Evolutionary conservation across 2,888 invertebrate genomes (phyloP), one percentile per base, ranked within the genome.

Genomic region (Hyppa rectilinea): DNA sequence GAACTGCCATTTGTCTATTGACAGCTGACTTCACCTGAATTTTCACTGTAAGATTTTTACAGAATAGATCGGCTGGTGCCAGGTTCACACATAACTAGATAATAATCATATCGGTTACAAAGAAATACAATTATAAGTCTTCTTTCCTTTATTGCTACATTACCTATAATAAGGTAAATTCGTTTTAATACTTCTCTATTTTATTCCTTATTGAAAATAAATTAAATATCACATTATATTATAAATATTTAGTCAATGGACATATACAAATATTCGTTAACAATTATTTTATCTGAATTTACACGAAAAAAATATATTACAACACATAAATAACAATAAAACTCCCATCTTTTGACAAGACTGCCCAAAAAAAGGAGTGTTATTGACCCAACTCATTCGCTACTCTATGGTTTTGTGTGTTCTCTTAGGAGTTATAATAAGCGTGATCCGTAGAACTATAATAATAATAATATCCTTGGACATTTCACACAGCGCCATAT

Each of bases 361-460:
- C 36, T 10, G n/a, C 2, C 2, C 0, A 6, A 9, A 60, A 34
- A n/a, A n/a, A n/a, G n/a, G n/a, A n/a, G n/a, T n/a, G n/a, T n/a
- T n/a, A n/a, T n/a, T n/a, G n/a, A n/a, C n/a, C 10, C 3, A 60
- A n/a, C 26, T 26, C 4, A 2, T 7, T 49, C 26, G 7, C 6
- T 26, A 49, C 26, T 14, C 34, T 29, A 31, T 14, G 1, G 7
- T 31, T 7, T 12, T 20, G 0, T 23, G 20, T 58, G 26, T 2
- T 43, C 12, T 47, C 38, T 34, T 70, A 70, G 1, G 71, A 70
- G 47, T 60, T 77, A 43, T 9, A 74, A 61, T 43, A 74, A 20
- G 1, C 43, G n/a, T 77, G 71, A 34, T 70, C 71, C 20, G 4
- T 29, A 20, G n/a, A n/a, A n/a, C n/a, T n/a, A n/a, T n/a, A n/a